phyloP scores from a whole-genome alignment of 2,797 vertebrate genomes.

The Pseudopleuronectes americanus region DNA sequence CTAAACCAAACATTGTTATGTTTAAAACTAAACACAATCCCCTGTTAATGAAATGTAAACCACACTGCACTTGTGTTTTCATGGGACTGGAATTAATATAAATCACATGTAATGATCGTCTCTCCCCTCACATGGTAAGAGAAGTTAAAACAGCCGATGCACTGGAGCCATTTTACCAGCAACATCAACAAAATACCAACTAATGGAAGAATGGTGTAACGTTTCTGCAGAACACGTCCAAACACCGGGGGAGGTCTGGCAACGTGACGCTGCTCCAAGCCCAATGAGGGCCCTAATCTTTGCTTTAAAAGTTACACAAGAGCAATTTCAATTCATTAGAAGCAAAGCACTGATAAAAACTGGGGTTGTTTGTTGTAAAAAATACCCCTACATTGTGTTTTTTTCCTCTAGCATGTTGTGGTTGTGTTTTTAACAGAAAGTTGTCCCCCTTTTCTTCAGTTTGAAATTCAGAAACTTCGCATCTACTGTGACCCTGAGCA shows the following conservation, averaged over 20 bases:
- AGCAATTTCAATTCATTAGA: conserved; percentile 47
- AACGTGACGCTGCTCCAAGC: conserved; percentile 28
- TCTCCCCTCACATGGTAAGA: conserved; percentile 33
- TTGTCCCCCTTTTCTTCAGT: conserved; percentile 78
- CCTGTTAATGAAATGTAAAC: conserved; percentile 11
- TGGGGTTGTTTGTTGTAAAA: conserved; percentile 31
- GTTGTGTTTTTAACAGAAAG: conserved; percentile 6
- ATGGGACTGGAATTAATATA: conserved; percentile 30
- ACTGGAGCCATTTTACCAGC: conserved; percentile 48
- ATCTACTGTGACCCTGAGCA: conserved; percentile 99
- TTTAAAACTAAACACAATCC: conserved; percentile 8
- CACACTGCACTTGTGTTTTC: conserved; percentile 4
- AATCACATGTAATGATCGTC: conserved; percentile 30
- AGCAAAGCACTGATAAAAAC: conserved; percentile 49
- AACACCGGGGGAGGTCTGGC: conserved; percentile 63
- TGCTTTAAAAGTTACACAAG: conserved; percentile 42
- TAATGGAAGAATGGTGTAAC: conserved; percentile 55
- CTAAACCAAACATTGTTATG: conserved; percentile 8
- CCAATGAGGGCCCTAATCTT: conserved; percentile 37
- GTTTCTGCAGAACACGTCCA: conserved; percentile 33
- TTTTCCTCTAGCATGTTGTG: not conserved
- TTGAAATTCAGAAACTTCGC: conserved; percentile 95
- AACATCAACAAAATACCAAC: conserved; percentile 56
- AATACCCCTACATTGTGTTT: conserved; percentile 16
- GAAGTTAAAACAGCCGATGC: conserved; percentile 24